Percentiles rank a stretch among this genome's conserved stretches.
Conservation (phyloP, 2,888 invertebrate species). For the Belgica antarctica region DNA sequence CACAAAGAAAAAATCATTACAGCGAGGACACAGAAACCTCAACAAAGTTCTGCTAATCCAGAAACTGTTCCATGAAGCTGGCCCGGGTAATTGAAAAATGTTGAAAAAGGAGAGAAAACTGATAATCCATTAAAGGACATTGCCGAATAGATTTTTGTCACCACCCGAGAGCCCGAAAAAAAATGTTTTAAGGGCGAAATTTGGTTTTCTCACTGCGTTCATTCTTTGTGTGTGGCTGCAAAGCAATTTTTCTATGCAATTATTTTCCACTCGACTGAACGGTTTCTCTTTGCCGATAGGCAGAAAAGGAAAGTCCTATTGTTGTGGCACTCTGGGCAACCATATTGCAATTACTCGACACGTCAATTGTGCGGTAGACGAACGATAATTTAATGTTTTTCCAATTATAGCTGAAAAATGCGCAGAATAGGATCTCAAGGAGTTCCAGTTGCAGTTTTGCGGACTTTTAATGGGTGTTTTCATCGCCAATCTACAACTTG, state of each 20-base stretch:
- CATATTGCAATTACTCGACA: conserved; percentile 30
- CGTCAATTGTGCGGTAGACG: conserved; percentile 13
- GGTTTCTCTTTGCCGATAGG: background rate
- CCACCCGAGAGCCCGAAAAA: background rate
- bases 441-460: conserved; percentile 5
- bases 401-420: background rate
- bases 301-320: background rate
- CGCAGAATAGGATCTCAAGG: conserved; percentile 13
- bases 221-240: background rate
- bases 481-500: background rate
- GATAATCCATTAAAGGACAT: conserved; percentile 43
- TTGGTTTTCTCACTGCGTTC: too few relatives aligned
- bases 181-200: too few relatives aligned
- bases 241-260: conserved; percentile 28
- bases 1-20: conserved; percentile 39
- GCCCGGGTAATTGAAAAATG: conserved; percentile 35
- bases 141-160: conserved; percentile 44
- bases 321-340: conserved; percentile 25
- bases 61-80: conserved; percentile 24
- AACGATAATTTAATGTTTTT: conserved; percentile 21
- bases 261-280: conserved; percentile 40
- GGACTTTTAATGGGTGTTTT: too few relatives aligned
- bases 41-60: conserved; percentile 31
- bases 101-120: background rate
- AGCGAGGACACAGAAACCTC: background rate